Conservation (phyloP, 1,140 invertebrate species). For the Hycleus phaleratus region DNA sequence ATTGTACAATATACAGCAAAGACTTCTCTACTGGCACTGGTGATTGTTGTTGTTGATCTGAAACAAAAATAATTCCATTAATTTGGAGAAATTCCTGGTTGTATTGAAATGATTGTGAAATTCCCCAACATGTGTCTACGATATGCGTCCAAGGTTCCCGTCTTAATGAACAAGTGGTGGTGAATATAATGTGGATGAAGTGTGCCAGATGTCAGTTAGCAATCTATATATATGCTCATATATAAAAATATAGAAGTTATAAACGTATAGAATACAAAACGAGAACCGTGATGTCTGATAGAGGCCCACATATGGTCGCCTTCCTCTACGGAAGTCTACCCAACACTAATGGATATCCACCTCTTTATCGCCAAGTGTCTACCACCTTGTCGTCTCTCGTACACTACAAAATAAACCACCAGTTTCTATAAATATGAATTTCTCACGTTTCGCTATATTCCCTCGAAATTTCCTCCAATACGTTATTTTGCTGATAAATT, state of each 20-base stretch:
- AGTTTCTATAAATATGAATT: slow-evolving; percentile 2
- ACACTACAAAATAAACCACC: slow-evolving; percentile 1
- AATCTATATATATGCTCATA: too few relatives aligned
- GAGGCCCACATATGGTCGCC: slow-evolving; percentile 3
- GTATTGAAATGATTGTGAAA: neutral
- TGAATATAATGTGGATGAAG: slow-evolving; percentile 2
- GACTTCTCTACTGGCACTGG: neutral
- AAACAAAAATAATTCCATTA: neutral
- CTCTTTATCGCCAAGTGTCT: slow-evolving; percentile 6
- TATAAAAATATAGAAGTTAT: too few relatives aligned
- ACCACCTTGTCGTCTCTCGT: neutral
- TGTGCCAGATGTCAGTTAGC: slow-evolving; percentile 3
- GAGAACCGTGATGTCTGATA: too few relatives aligned
- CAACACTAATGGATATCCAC: slow-evolving; percentile 3
- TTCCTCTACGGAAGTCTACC: slow-evolving; percentile 6
- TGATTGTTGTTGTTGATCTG: neutral
- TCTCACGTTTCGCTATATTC: neutral
- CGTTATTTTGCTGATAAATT: too few relatives aligned
- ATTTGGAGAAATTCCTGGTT: too few relatives aligned
- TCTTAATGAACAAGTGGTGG: slow-evolving; percentile 4
- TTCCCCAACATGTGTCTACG: neutral
- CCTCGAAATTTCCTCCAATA: too few relatives aligned
- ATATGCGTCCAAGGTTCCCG: neutral
- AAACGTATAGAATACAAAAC: too few relatives aligned
- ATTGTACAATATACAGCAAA: neutral